A percentile compares a stretch with the other conserved stretches of the same genome.
These are phyloP conservation scores for Agapostemon virescens DNA, from an alignment of 2,888 invertebrate species.

Conservation along the genomic window DNA sequence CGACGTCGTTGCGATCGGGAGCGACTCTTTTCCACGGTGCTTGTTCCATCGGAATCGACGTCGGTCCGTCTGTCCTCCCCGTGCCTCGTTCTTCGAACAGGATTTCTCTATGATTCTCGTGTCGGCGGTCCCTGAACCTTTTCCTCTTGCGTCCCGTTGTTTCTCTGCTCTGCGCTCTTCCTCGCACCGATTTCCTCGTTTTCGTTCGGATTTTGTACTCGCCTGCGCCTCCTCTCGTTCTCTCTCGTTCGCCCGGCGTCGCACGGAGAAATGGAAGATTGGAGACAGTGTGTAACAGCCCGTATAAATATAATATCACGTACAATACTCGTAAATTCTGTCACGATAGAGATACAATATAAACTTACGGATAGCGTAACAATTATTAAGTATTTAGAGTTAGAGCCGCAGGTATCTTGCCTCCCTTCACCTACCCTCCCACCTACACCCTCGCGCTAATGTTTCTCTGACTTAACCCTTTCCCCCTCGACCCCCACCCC, in stretches of 20 bases:
- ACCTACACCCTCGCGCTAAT: not conserved
- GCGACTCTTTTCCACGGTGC: not conserved
- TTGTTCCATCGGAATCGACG: not conserved
- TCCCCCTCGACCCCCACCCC: not conserved
- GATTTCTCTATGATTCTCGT: not conserved
- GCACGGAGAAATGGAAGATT: conserved; percentile 68
- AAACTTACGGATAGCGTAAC: conserved; percentile 79
- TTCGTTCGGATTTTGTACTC: conserved; percentile 5
- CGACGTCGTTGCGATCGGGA: not conserved
- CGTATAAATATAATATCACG: conserved; percentile 77
- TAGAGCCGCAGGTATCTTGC: conserved; percentile 71
- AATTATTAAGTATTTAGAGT: conserved; percentile 76
- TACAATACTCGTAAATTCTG: conserved; percentile 74
- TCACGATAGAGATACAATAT: conserved; percentile 75
- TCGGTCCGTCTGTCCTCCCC: not conserved
- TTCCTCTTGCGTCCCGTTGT: not conserved
- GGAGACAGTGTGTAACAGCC: conserved; percentile 72
- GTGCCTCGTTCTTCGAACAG: not conserved
- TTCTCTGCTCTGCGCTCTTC: not conserved
- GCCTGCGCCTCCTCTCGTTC: conserved; percentile 41
- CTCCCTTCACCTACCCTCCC: conserved; percentile 23
- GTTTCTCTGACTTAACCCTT: not conserved
- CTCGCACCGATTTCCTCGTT: conserved; percentile 4
- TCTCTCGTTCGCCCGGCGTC: conserved; percentile 60
- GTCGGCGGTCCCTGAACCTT: not conserved